Evolutionary conservation across 2,888 invertebrate genomes (phyloP).

Genomic region (Parnassius mnemosyne): DNA sequence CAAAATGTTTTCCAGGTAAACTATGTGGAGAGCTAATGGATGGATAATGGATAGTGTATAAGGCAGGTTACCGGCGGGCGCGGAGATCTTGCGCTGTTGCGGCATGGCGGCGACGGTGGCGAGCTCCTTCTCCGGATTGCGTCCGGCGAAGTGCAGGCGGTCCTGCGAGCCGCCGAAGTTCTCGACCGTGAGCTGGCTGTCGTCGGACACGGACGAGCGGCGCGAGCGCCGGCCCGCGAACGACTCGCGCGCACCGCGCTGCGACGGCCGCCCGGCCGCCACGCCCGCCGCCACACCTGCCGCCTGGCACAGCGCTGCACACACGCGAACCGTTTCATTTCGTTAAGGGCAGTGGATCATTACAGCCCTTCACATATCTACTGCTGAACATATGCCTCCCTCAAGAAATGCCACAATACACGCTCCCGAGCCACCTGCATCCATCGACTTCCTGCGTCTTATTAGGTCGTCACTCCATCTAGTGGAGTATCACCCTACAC

Average conservation of each 20-base stretch:
- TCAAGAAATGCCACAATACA: no score
- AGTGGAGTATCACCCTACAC: no score
- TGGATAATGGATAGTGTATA: no score
- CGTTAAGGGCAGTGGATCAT: no score
- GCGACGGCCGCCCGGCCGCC: constrained; percentile 92
- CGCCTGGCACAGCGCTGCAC: neutral
- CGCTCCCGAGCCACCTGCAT: no score
- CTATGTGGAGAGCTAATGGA: no score
- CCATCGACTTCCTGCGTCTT: no score
- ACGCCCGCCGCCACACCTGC: constrained; percentile 32
- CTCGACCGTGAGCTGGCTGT: constrained; percentile 94
- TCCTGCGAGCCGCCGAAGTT: constrained; percentile 97
- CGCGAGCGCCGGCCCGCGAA: constrained; percentile 92
- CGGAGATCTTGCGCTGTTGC: constrained; percentile 70
- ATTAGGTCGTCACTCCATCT: no score
- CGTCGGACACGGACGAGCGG: constrained; percentile 89
- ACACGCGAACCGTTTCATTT: neutral
- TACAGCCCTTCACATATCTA: no score
- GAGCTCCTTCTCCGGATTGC: constrained; percentile 90
- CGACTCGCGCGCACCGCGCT: constrained; percentile 83
- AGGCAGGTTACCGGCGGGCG: constrained; percentile 64
- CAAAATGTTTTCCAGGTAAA: no score
- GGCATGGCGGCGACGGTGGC: constrained; percentile 81
- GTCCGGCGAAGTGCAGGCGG: constrained; percentile 90
- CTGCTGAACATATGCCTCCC: no score